phyloP scores from a whole-genome alignment of 2,797 vertebrate genomes.

The Artibeus lituratus region DNA sequence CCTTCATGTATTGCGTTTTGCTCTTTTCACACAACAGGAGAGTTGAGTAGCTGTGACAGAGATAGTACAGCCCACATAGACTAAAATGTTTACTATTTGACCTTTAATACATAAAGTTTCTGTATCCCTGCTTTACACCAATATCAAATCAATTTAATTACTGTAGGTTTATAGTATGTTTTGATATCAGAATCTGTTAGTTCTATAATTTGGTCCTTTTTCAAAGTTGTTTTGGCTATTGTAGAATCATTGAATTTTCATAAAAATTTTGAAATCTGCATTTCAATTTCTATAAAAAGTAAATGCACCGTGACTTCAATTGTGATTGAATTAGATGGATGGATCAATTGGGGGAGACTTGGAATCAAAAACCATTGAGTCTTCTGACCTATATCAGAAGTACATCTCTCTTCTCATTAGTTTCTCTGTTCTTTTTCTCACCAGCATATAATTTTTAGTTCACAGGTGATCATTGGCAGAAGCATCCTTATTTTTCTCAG shows the following conservation, averaged over 20 bases:
- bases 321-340: neutral
- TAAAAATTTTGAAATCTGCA: constrained; percentile 27
- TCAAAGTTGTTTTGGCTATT: constrained; percentile 37
- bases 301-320: neutral
- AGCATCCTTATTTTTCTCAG: neutral
- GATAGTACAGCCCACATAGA: neutral
- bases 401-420: no score
- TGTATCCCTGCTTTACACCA: neutral
- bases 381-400: neutral
- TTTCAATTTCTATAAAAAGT: constrained; percentile 18
- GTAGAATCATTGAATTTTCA: constrained; percentile 28
- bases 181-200: constrained; percentile 33
- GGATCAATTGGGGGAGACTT: neutral
- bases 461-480: neutral
- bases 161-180: neutral
- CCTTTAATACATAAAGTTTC: neutral
- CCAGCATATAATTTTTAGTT: neutral
- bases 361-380: neutral
- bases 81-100: constrained; percentile 42
- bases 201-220: constrained; percentile 13
- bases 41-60: constrained; percentile 7
- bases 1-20: neutral
- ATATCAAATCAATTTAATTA: constrained; percentile 34
- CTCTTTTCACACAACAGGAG: neutral
- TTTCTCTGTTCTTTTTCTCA: neutral